Percentiles rank a stretch among this genome's conserved stretches.
Evolutionary conservation across 2,888 invertebrate genomes (phyloP).

Genomic region (Eupithecia vulgata): DNA sequence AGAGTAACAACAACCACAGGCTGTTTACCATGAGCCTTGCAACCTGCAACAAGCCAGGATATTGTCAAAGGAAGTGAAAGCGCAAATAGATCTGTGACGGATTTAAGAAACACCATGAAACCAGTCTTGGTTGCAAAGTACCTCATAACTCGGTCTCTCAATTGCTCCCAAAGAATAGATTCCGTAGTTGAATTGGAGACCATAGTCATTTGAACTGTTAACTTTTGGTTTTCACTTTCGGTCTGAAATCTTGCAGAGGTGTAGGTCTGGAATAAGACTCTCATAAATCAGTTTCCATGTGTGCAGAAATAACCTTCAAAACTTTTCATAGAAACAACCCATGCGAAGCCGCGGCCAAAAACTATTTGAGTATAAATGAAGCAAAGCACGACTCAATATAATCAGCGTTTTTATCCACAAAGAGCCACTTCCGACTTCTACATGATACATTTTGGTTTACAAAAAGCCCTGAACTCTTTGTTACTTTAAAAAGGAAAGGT

Average conservation of each 20-base stretch:
- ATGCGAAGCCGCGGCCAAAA: not conserved
- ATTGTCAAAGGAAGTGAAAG: constrained; percentile 26
- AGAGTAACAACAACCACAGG: not conserved
- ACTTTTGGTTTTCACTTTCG: no score
- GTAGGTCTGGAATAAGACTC: no score
- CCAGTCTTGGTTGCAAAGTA: not conserved
- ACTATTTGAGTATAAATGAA: not conserved
- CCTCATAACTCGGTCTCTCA: not conserved
- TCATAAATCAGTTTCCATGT: not conserved
- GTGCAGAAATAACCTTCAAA: no score
- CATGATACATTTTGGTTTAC: not conserved
- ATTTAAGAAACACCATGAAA: constrained; percentile 11
- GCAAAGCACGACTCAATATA: not conserved
- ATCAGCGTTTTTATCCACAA: not conserved
- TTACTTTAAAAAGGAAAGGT: not conserved
- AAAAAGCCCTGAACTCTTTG: not conserved
- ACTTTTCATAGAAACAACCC: not conserved
- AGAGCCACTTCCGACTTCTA: not conserved
- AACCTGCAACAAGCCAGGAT: constrained; percentile 11
- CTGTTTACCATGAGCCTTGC: constrained; percentile 3
- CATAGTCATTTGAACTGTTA: not conserved
- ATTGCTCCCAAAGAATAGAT: not conserved
- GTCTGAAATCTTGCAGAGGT: not conserved
- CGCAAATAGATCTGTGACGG: constrained; percentile 9
- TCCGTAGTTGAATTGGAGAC: not conserved